These are phyloP conservation scores for Kryptolebias marmoratus DNA, from an alignment of 2,113 vertebrate species.

Conservation along the genomic window DNA sequence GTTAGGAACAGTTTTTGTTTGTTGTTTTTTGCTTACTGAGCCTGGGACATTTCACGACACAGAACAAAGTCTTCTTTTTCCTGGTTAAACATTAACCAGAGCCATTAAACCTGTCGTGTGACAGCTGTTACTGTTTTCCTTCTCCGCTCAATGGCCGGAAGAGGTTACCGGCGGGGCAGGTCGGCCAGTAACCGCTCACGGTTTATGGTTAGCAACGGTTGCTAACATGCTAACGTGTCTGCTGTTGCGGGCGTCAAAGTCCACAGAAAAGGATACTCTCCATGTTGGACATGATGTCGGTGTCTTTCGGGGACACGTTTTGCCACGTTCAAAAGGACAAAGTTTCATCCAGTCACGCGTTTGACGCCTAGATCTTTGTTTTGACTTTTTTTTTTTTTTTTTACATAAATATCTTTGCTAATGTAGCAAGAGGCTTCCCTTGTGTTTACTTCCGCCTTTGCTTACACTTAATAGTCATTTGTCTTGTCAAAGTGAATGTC, in stretches of 20 bases:
- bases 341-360: background rate
- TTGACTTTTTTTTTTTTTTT: slow-evolving; percentile 28
- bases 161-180: slow-evolving; percentile 1
- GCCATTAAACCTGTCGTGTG: slow-evolving; percentile 6
- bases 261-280: slow-evolving; percentile 78
- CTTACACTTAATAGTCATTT: background rate
- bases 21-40: background rate
- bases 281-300: slow-evolving; percentile 70
- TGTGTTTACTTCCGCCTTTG: slow-evolving; percentile 50
- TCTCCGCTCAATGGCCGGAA: background rate
- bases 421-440: background rate
- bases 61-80: background rate
- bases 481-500: too few relatives aligned
- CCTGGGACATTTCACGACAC: background rate
- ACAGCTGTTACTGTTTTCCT: slow-evolving; percentile 13
- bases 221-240: background rate
- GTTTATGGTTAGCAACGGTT: slow-evolving; percentile 7
- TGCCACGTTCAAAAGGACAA: background rate
- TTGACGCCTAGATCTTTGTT: slow-evolving; percentile 45
- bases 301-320: slow-evolving; percentile 6
- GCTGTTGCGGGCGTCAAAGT: background rate
- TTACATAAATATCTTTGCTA: background rate
- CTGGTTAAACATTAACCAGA: background rate
- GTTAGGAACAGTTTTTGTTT: too few relatives aligned
- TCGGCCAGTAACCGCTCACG: slow-evolving; percentile 24